Conservation (phyloP, 2,113 vertebrate species). For the Coturnix japonica region DNA sequence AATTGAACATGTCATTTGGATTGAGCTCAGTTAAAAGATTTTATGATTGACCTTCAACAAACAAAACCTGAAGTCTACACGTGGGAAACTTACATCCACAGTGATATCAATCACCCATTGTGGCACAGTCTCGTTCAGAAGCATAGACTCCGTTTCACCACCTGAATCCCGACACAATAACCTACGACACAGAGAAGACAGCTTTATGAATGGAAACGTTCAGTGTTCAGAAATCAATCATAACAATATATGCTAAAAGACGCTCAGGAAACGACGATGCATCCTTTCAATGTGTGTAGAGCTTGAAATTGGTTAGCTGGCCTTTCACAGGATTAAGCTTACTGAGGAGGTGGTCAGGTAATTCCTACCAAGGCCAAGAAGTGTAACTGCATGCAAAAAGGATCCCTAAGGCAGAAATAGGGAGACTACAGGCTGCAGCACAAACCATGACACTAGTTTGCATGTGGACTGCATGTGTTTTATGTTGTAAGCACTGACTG, state of each 20-base stretch:
- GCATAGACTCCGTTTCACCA: constrained; percentile 97
- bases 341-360: not conserved
- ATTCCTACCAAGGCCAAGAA: not conserved
- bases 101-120: constrained; percentile 99
- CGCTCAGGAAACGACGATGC: not conserved
- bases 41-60: not conserved
- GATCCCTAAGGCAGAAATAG: not conserved
- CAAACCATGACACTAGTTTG: not conserved
- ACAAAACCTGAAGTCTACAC: not conserved
- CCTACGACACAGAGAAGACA: constrained; percentile 71
- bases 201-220: not conserved
- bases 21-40: not conserved
- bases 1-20: not conserved
- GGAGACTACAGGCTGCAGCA: not conserved
- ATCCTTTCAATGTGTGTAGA: not conserved
- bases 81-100: constrained; percentile 89
- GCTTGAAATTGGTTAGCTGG: not conserved
- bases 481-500: not conserved
- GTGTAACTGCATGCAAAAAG: not conserved
- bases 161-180: constrained; percentile 97
- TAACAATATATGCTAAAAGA: not conserved
- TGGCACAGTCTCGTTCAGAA: constrained; percentile 97
- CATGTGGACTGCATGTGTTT: not conserved
- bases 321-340: not conserved
- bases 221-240: not conserved